Evolutionary conservation across 1,140 invertebrate genomes (phyloP).

Genomic region (Hylyphantes graminicola): DNA sequence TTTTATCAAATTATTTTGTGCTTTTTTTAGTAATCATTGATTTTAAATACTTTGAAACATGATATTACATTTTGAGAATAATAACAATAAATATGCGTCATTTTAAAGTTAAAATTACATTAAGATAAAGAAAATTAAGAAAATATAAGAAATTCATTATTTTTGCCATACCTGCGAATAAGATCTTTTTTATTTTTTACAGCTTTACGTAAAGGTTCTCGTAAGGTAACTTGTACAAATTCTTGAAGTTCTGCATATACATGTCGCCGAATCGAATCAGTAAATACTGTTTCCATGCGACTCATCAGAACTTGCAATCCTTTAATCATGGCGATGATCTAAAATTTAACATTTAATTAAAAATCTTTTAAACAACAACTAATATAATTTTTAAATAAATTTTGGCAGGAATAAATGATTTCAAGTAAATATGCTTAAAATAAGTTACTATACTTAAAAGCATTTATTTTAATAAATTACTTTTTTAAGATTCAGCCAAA

Average conservation of each 20-base stretch:
- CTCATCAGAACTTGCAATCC: conserved; percentile 97
- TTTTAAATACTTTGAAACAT: too few species aligned
- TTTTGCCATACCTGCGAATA: conserved; percentile 78
- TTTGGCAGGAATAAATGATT: background rate
- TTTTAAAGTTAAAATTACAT: too few species aligned
- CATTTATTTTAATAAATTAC: too few species aligned
- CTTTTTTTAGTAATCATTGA: too few species aligned
- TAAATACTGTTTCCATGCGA: conserved; percentile 97
- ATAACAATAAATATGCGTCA: too few species aligned
- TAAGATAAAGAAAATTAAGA: too few species aligned
- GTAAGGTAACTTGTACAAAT: conserved; percentile 90
- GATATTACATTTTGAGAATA: too few species aligned
- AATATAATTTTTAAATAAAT: background rate
- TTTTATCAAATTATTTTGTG: too few species aligned
- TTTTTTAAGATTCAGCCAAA: too few species aligned
- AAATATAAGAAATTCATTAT: background rate
- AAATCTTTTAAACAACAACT: conserved; percentile 16
- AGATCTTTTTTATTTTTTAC: conserved; percentile 99
- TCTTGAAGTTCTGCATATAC: conserved; percentile 98
- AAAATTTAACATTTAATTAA: conserved; percentile 44
- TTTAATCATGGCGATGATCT: conserved; percentile 96
- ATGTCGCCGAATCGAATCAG: conserved; percentile 92
- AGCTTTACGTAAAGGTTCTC: conserved; percentile 95
- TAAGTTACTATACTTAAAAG: too few species aligned
- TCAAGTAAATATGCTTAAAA: background rate